Base-by-base conservation (phyloP, 2,888 invertebrate genomes). In the Caenorhabditis doughertyi region DNA sequence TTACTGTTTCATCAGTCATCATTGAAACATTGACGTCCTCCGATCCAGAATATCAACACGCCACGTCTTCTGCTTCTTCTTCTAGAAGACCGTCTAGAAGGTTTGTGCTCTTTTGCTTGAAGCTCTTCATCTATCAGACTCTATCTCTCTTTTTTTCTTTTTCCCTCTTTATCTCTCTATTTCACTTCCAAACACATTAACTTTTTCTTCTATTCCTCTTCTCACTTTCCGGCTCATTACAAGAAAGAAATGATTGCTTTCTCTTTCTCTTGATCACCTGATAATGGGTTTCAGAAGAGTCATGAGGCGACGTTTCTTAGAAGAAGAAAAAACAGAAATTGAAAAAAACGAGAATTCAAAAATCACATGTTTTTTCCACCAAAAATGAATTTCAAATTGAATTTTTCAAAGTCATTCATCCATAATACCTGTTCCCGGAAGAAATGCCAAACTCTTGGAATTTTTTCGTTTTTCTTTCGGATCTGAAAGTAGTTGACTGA, bases 221-320 rank as follows among this genome's bases (percentile, higher is more conserved):
- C 32, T 32, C 39, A 44, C 29, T 23, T 47, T 58, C 32, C 27
- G 39, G 47, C 65, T 60, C 62, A 64, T 65, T 64, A 23, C 27
- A 53, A 73, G 18, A 47, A 29, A 4, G 7, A 42, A 39, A 51
- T n/a, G n/a, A n/a, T n/a, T n/a, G n/a, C n/a, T n/a, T n/a, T n/a
- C n/a, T 11, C 7, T 11, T 16, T 65, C 29, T 47, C 18, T 49
- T 53, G 49, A 62, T 62, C 72, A 51, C 44, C 73, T 65, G 64
- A 44, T 73, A 65, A 73, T 73, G 64, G 67, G 56, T 67, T 67
- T 74, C 74, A 74, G 74, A 73, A 64, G 27, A 62, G 73, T 65
- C 64, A 73, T 64, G 42, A 64, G 73, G 56, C 73, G 13, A 23
- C 55, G 56, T 42, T 60, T 62, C 39, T 60, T 29, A 60, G 35